Conservation (phyloP, 2,888 invertebrate species). For the Amitus sp. region DNA sequence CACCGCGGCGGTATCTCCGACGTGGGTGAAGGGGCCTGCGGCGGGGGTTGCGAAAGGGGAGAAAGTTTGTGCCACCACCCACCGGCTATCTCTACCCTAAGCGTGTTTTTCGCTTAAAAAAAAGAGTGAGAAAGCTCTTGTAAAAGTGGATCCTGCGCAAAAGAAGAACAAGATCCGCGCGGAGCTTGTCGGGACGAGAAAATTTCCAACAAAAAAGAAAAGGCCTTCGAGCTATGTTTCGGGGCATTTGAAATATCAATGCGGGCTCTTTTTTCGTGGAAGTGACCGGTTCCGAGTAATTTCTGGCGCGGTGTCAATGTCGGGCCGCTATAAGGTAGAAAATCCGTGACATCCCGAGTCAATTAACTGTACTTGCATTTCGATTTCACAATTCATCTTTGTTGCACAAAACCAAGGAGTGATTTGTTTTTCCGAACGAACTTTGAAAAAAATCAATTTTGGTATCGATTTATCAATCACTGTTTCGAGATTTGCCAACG, state of each 20-base stretch:
- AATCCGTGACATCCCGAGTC: conserved; percentile 8
- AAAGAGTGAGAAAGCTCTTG: conserved; percentile 4
- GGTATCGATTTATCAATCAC: no score
- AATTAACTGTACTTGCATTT: no score
- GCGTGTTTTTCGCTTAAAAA: conserved; percentile 37
- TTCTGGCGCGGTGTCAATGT: conserved; percentile 25
- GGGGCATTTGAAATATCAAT: conserved; percentile 23
- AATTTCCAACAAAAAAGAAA: conserved; percentile 10
- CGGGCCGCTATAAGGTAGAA: conserved; percentile 16
- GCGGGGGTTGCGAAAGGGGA: conserved; percentile 32
- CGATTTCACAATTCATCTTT: no score
- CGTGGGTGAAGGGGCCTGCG: conserved; percentile 55
- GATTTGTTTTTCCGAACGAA: no score
- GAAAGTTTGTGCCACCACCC: conserved; percentile 31
- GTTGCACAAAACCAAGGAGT: no score
- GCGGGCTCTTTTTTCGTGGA: conserved; percentile 19
- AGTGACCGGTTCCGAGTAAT: conserved; percentile 26
- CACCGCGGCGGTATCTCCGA: conserved; percentile 61
- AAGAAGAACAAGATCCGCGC: no score
- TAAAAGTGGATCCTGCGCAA: no score
- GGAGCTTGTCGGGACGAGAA: no score
- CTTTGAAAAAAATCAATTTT: no score
- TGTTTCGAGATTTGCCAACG: no score
- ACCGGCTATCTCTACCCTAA: conserved; percentile 39
- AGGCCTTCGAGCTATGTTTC: not conserved